A percentile compares a stretch with the other conserved stretches of the same genome.
Evolutionary conservation across 2,113 vertebrate genomes (phyloP).

Genomic region (Sinocyclocheilus grahami): DNA sequence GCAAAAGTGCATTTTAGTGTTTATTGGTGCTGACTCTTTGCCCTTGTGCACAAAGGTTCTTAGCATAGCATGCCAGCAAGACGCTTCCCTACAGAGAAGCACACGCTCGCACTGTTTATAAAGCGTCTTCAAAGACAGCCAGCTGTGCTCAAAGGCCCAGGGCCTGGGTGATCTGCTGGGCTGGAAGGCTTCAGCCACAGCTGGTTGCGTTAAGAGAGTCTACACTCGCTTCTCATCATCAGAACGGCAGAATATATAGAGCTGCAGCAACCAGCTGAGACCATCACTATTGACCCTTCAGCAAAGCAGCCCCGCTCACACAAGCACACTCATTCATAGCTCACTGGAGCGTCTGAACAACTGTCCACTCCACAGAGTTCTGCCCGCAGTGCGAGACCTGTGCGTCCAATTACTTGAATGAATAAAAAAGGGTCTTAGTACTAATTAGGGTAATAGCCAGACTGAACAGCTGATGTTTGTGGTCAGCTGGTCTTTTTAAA

Average conservation of each 20-base stretch:
- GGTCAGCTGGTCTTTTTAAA: neutral
- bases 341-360: constrained; percentile 13
- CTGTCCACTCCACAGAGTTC: neutral
- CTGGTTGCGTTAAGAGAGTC: constrained; percentile 29
- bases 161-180: constrained; percentile 2
- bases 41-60: constrained; percentile 31
- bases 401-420: neutral
- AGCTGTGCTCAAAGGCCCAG: neutral
- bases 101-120: constrained; percentile 25
- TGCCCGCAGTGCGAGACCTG: neutral
- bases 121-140: constrained; percentile 35
- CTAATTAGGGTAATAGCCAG: constrained; percentile 1
- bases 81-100: constrained; percentile 8
- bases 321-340: constrained; percentile 16
- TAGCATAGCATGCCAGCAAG: constrained; percentile 3
- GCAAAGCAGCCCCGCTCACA: constrained; percentile 20
- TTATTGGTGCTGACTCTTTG: constrained; percentile 35
- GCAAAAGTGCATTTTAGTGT: constrained; percentile 2
- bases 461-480: neutral
- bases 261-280: constrained; percentile 33
- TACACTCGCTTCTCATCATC: constrained; percentile 14
- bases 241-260: constrained; percentile 26
- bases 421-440: neutral
- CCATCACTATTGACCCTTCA: constrained; percentile 28
- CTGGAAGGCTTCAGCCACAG: constrained; percentile 29